Conservation (phyloP, 1,140 invertebrate genomes). For the Anastrepha obliqua region DNA sequence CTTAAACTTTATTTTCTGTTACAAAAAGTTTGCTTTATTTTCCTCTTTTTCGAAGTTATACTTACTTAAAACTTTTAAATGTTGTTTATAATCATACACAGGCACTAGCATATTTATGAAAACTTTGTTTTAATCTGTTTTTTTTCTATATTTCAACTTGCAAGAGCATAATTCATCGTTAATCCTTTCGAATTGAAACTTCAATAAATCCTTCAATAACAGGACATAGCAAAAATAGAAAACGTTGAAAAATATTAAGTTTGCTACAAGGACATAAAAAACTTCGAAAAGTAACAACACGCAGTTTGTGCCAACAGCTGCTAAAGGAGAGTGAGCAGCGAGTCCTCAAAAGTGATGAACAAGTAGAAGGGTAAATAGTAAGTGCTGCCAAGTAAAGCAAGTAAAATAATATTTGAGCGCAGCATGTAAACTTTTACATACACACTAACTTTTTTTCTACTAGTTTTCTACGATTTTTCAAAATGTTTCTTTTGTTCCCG, state of each 20-base stretch:
- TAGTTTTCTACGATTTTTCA: neutral
- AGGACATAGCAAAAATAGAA: neutral
- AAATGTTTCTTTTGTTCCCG: neutral
- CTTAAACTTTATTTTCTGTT: no score
- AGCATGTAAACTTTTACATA: conserved; percentile 32
- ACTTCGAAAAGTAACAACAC: neutral
- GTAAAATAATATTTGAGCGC: neutral
- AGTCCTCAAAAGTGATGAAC: neutral
- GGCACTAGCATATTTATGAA: neutral
- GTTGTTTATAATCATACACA: no score
- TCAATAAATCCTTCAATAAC: conserved; percentile 41
- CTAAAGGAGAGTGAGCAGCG: neutral
- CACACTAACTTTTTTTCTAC: neutral
- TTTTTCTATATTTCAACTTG: neutral
- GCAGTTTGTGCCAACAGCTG: conserved; percentile 12
- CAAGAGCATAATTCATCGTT: neutral
- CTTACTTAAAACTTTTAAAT: no score
- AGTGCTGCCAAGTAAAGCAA: conserved; percentile 20
- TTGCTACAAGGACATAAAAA: neutral
- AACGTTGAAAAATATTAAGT: conserved; percentile 27
- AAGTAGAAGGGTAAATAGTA: neutral
- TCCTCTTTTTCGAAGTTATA: no score
- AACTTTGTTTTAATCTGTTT: neutral
- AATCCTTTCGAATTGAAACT: conserved; percentile 1
- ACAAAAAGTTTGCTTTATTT: no score